Base-by-base conservation (phyloP, 2,888 invertebrate genomes). In the Cephus nigrinus region DNA sequence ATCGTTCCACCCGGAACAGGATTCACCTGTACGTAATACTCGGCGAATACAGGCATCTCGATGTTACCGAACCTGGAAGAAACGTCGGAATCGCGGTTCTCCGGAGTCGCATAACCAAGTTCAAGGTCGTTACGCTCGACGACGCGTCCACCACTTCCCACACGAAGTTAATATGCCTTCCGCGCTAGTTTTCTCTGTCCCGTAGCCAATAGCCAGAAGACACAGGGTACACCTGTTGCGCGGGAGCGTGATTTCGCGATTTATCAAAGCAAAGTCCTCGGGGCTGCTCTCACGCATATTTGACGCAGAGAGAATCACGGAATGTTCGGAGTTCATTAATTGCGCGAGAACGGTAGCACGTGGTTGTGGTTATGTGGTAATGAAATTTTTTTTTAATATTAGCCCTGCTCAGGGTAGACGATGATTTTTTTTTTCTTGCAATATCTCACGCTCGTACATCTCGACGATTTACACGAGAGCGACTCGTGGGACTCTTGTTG, bases 91-190 rank as follows among this genome's bases (percentile, higher is more conserved):
- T 72, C 75, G 71, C 35, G 15, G 75, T 73, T 74, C 69, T 40
- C 78, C 35, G 74, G 69, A 73, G 78, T 74, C 81, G 9, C 76
- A 78, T 76, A 80, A 81, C 73, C 86, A 89, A 88, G 88, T 88
- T 87, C 86, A 87, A 84, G 87, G 87, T 79, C 82, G 85, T 84
- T 84, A 84, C 80, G 86, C 85, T 84, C 79, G 69, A 79, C 75
- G 79, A 82, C 80, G 82, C 84, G 82, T 81, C 81, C 77, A 80
- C 79, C 75, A 81, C 81, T 85, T 82, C 82, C 80, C 83, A 80
- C 76, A 76, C 73, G 74, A 23, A 31, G 35, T 3, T 32, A 31
- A 31, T 68, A 33, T 77, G 77, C 75, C 74, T 77, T 76, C 78
- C 73, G 73, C 78, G 78, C 79, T 73, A 55, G 55, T 55, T 23